A percentile compares a stretch with the other conserved stretches of the same genome.
These are phyloP conservation scores for Xenentodon cancila DNA, from an alignment of 2,797 vertebrate species.

Conservation along the genomic window DNA sequence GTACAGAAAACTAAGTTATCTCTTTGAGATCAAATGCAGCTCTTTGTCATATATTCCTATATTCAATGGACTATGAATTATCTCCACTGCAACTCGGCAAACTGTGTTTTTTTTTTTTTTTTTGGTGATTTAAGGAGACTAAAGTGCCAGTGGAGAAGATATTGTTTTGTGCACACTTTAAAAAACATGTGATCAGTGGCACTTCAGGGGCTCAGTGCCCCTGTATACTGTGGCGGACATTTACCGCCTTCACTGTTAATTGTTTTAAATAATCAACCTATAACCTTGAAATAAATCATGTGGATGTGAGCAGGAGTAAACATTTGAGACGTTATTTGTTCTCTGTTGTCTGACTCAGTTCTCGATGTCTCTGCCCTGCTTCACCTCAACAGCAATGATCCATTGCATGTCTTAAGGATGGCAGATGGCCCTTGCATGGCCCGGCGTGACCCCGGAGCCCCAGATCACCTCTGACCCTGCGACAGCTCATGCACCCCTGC, in stretches of 20 bases:
- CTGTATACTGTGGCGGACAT: slow-evolving; percentile 1
- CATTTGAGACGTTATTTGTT: slow-evolving; percentile 35
- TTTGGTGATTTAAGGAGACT: no score
- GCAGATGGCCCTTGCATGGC: slow-evolving; percentile 54
- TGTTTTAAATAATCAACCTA: slow-evolving; percentile 9
- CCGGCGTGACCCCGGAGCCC: slow-evolving; percentile 42
- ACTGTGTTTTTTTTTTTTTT: no score
- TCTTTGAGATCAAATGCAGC: no score
- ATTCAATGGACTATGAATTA: no score
- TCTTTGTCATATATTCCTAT: no score
- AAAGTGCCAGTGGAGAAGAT: no score
- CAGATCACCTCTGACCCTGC: slow-evolving; percentile 36
- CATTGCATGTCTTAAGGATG: slow-evolving; percentile 13
- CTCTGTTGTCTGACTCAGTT: no score
- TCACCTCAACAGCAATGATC: slow-evolving; percentile 17
- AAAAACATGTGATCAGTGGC: no score
- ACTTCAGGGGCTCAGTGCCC: background rate
- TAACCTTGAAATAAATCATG: slow-evolving; percentile 6
- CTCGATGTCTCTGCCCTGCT: slow-evolving; percentile 25
- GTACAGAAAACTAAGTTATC: no score
- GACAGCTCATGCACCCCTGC: background rate
- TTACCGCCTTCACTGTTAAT: background rate
- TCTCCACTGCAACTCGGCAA: no score
- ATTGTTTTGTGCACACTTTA: no score
- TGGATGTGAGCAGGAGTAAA: slow-evolving; percentile 1